These are phyloP conservation scores for Polyommatus icarus DNA, from an alignment of 2,888 invertebrate species.

Conservation along the genomic window DNA sequence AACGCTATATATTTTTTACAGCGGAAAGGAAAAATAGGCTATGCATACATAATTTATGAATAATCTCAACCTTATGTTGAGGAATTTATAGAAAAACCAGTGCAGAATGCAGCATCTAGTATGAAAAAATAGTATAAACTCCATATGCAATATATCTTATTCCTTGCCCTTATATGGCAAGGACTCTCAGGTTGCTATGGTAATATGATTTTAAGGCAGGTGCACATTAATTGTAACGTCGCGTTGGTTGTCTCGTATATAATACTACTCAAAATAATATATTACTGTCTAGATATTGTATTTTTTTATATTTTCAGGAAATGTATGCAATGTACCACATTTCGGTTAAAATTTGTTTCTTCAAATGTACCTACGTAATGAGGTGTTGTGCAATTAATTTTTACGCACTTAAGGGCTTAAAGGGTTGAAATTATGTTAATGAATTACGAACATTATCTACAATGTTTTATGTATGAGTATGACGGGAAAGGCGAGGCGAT, in stretches of 20 bases:
- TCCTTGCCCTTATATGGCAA: slow-evolving; percentile 21
- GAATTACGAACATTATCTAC: neutral
- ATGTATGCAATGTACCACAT: neutral
- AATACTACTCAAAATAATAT: no score
- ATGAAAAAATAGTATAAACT: slow-evolving; percentile 25
- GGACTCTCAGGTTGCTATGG: slow-evolving; percentile 23
- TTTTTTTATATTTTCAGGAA: neutral
- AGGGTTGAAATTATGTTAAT: slow-evolving; percentile 17
- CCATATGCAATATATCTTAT: slow-evolving; percentile 27
- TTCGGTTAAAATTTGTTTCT: neutral
- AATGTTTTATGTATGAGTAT: slow-evolving; percentile 26
- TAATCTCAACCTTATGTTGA: slow-evolving; percentile 18
- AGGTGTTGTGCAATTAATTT: neutral
- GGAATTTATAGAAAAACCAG: slow-evolving; percentile 21
- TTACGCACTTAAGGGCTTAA: neutral
- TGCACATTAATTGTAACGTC: neutral
- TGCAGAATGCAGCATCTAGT: slow-evolving; percentile 23
- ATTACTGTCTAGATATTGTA: neutral
- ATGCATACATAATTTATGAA: slow-evolving; percentile 25
- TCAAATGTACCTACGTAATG: neutral
- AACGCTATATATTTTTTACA: neutral
- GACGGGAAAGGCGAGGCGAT: neutral
- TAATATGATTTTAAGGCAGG: slow-evolving; percentile 9
- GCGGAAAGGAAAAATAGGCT: slow-evolving; percentile 9
- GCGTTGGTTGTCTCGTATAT: neutral